Percentiles rank a stretch among this genome's conserved stretches.
Evolutionary conservation across 2,113 vertebrate genomes (phyloP).

Genomic region (Phylloscopus trochilus): DNA sequence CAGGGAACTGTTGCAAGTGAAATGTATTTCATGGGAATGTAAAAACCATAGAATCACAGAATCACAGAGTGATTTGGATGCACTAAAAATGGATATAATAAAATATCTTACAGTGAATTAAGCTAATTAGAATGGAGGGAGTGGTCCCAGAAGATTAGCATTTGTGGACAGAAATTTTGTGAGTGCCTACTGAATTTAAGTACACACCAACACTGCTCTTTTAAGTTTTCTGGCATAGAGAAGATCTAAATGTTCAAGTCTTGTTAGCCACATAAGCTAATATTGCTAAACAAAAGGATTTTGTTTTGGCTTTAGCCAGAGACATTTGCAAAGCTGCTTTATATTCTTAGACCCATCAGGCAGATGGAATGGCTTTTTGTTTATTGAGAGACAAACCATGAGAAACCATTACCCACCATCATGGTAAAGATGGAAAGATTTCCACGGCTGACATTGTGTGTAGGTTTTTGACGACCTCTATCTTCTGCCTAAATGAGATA

Average conservation of each 20-base stretch:
- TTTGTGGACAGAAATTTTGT: not conserved
- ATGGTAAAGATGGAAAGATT: not conserved
- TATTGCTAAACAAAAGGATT: not conserved
- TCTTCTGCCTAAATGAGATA: not conserved
- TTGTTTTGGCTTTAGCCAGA: not conserved
- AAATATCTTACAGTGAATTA: not conserved
- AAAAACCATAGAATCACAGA: not conserved
- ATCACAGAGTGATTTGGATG: accelerated
- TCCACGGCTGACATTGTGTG: not conserved
- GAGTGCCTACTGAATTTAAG: not conserved
- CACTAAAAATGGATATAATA: not conserved
- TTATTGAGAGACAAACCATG: not conserved
- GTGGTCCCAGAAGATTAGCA: not conserved
- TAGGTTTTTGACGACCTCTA: not conserved
- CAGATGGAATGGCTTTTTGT: not conserved
- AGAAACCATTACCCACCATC: not conserved
- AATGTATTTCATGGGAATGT: not conserved
- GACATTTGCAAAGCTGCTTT: not conserved
- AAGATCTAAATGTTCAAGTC: not conserved
- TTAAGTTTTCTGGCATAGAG: not conserved
- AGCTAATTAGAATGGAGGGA: not conserved
- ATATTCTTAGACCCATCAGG: not conserved
- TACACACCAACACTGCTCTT: not conserved
- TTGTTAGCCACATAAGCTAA: not conserved
- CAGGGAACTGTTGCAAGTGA: not conserved